phyloP scores from a whole-genome alignment of 2,888 invertebrate genomes.

The Xylocampa areola region DNA sequence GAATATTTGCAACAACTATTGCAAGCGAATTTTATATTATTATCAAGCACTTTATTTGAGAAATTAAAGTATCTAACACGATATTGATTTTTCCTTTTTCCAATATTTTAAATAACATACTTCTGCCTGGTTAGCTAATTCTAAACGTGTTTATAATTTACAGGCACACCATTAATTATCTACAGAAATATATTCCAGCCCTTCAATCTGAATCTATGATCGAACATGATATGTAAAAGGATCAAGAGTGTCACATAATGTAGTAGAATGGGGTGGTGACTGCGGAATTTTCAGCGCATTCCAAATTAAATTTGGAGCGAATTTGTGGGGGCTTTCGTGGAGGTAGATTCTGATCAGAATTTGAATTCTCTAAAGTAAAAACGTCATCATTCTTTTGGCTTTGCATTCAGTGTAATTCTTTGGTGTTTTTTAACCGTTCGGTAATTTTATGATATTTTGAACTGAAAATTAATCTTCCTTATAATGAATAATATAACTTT shows the following conservation, averaged over 20 bases:
- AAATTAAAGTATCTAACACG: too few relatives aligned
- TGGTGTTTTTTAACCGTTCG: too few relatives aligned
- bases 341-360: constrained; percentile 54
- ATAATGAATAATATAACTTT: too few relatives aligned
- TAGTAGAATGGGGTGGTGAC: constrained; percentile 38
- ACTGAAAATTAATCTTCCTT: too few relatives aligned
- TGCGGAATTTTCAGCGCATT: constrained; percentile 49
- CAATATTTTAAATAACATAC: too few relatives aligned
- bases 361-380: constrained; percentile 41
- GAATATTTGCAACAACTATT: too few relatives aligned
- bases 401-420: constrained; percentile 17
- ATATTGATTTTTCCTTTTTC: too few relatives aligned
- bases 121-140: too few relatives aligned
- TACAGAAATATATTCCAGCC: constrained; percentile 11
- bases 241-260: constrained; percentile 53
- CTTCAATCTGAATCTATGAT: constrained; percentile 50
- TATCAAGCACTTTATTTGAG: too few relatives aligned
- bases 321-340: constrained; percentile 53
- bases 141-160: too few relatives aligned
- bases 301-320: constrained; percentile 58
- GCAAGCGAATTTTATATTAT: too few relatives aligned
- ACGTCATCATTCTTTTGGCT: constrained; percentile 43
- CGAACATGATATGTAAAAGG: constrained; percentile 32
- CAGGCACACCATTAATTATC: background rate
- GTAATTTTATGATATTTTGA: too few relatives aligned